These are phyloP conservation scores for Sternarchorhynchus goeldii DNA, from an alignment of 2,797 vertebrate species.

Conservation along the genomic window DNA sequence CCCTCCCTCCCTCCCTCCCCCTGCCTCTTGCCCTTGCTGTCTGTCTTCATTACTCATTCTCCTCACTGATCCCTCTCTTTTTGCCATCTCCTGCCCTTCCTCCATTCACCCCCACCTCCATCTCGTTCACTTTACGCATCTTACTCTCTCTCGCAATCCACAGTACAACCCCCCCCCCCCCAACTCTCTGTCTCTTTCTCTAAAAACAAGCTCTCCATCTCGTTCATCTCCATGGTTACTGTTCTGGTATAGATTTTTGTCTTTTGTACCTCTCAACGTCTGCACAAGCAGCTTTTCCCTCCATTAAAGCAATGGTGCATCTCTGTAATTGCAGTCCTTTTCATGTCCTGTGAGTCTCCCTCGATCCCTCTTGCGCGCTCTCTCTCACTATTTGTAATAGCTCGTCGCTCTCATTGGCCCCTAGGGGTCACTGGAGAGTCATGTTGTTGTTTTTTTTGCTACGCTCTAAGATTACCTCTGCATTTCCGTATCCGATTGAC, in stretches of 20 bases:
- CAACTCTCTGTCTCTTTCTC: slow-evolving; percentile 25
- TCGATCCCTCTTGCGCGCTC: background rate
- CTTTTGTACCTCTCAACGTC: slow-evolving; percentile 9
- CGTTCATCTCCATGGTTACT: slow-evolving; percentile 41
- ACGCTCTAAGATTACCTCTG: slow-evolving; percentile 19
- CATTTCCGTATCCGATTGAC: background rate
- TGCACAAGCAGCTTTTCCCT: background rate
- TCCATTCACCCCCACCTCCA: background rate
- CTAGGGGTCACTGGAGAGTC: background rate
- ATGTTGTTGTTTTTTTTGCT: slow-evolving; percentile 3
- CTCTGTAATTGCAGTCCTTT: background rate
- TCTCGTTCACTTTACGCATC: background rate
- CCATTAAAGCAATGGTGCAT: background rate
- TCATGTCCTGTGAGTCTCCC: background rate
- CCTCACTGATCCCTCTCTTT: background rate
- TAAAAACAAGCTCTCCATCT: slow-evolving; percentile 14
- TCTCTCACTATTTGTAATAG: background rate
- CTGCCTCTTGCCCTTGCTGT: background rate
- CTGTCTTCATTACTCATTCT: background rate
- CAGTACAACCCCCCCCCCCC: slow-evolving; percentile 35
- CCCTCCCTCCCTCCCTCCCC: background rate
- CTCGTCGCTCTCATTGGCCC: background rate
- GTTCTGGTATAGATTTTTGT: slow-evolving; percentile 11
- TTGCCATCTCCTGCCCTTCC: background rate
- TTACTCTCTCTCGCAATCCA: slow-evolving; percentile 7